Evolutionary conservation across 2,113 vertebrate species (phyloP).

Genomic region (Corydoras maculifer): DNA sequence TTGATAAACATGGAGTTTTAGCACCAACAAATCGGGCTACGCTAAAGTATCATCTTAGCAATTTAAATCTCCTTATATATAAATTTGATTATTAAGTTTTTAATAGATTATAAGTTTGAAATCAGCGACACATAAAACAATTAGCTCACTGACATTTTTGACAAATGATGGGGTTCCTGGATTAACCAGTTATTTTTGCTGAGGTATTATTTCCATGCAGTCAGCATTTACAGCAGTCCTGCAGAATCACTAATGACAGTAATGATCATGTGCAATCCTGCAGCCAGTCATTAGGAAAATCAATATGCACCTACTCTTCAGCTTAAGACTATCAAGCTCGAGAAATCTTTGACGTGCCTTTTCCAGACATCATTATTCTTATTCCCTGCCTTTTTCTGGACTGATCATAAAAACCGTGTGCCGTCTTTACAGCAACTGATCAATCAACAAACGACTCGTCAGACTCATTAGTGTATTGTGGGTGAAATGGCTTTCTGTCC

Average conservation of each 20-base stretch:
- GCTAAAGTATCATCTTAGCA: no score
- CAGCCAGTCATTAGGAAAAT: conserved; percentile 37
- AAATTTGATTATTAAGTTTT: no score
- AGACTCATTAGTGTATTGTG: conserved; percentile 31
- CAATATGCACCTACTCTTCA: conserved; percentile 34
- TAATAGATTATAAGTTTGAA: no score
- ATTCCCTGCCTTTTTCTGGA: conserved; percentile 29
- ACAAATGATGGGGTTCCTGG: no score
- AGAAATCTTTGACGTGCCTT: conserved; percentile 25
- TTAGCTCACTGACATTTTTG: no score
- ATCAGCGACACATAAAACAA: no score
- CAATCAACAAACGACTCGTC: conserved; percentile 40
- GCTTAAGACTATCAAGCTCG: conserved; percentile 11
- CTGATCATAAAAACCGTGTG: conserved; percentile 41
- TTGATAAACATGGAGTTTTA: no score
- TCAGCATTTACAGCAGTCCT: conserved; percentile 7
- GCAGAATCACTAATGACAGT: conserved; percentile 22
- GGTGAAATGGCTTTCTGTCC: conserved; percentile 32
- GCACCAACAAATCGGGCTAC: no score
- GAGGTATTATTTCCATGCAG: conserved; percentile 18
- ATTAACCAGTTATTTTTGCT: conserved; percentile 2
- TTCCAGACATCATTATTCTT: conserved; percentile 24
- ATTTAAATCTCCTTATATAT: no score
- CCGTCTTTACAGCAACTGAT: conserved; percentile 34
- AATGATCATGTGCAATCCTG: conserved; percentile 30